A percentile compares a stretch with the other conserved stretches of the same genome.
phyloP scores from a whole-genome alignment of 2,888 invertebrate species.

The Incurvaria masculella region DNA sequence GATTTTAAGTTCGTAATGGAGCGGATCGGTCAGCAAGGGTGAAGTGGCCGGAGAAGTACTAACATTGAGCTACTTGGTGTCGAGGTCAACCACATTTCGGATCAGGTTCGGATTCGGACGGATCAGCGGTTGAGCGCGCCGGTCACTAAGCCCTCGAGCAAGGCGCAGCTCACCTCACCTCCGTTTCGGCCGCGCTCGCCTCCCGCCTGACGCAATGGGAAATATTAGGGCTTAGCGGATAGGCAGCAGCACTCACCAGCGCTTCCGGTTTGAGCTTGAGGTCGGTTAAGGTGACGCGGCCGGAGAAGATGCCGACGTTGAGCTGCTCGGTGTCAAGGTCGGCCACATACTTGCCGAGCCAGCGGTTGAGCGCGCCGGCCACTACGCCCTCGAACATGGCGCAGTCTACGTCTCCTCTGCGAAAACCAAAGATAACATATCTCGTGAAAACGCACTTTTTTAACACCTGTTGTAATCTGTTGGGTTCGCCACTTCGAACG shows the following conservation, averaged over 20 bases:
- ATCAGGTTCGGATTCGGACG: too few relatives aligned
- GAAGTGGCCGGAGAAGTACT: conserved; percentile 78
- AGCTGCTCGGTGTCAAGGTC: conserved; percentile 81
- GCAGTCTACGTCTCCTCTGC: too few relatives aligned
- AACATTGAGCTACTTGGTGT: conserved; percentile 78
- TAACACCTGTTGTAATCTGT: too few relatives aligned
- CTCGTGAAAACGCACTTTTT: too few relatives aligned
- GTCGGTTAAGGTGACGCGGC: conserved; percentile 73
- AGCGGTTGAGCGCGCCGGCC: conserved; percentile 74
- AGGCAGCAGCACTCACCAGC: conserved; percentile 74
- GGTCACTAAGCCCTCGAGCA: conserved; percentile 79
- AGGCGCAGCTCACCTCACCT: too few relatives aligned
- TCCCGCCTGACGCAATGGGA: too few relatives aligned
- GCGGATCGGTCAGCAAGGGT: conserved; percentile 72
- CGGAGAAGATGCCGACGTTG: conserved; percentile 80
- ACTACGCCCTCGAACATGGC: conserved; percentile 78
- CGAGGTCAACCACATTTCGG: conserved; percentile 78
- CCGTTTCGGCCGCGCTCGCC: too few relatives aligned
- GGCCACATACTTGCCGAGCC: conserved; percentile 78
- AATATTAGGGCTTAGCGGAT: too few relatives aligned
- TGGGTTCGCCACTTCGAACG: too few relatives aligned
- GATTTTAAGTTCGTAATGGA: too few relatives aligned
- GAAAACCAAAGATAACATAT: too few relatives aligned
- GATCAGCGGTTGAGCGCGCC: conserved; percentile 75
- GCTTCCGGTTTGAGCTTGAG: conserved; percentile 78